Base-by-base conservation (phyloP, 2,113 vertebrate genomes). In the Corythornis madagascariensis region DNA sequence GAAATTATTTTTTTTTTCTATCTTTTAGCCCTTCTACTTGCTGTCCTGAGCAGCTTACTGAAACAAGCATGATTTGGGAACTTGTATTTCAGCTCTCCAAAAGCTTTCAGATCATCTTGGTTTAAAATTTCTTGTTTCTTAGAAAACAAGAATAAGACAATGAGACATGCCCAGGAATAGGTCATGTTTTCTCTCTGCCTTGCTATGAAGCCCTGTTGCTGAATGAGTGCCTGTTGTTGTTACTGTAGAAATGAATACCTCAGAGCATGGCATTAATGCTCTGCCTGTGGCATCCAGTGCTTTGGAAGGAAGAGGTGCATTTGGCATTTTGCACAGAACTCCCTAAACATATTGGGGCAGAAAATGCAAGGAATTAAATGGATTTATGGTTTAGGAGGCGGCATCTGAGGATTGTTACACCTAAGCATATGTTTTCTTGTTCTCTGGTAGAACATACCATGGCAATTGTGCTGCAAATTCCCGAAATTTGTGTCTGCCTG, bases 401-500 rank as follows among this genome's bases (percentile, higher is more conserved):
- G 24, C 65, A 74, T 75, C 64, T 77, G 82, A 88, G 87, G 22
- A 35, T 55, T 77, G 72, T 81, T 83, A 11, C 71, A 76, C 94
- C 81, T 89, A 38, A 93, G 56, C 90, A 64, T 87, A 48, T 80
- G 89, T 77, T 93, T 71, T 78, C 25, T 83, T 65, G 40, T 75
- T 92, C 59, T 72, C 75, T 89, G 70, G 14, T 91, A 72, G 65
- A 94, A 71, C 43, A 59, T 43, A 52, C 64, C 24, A 4, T 38
- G 20, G 60, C 82, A 78, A 8, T 86, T 69, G 45, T 94, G 72
- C 83, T 96, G 72, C 15, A 10, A 2, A 60, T 79, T 88, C 89
- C 92, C 92, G 61, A 86, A 78, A 56, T 93, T 84, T 85, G 75
- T 71, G 86, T 45, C 72, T 94, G 92, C 87, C 52, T 88, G 64